phyloP scores from a whole-genome alignment of 2,113 vertebrate genomes.

The Alectura lathami region DNA sequence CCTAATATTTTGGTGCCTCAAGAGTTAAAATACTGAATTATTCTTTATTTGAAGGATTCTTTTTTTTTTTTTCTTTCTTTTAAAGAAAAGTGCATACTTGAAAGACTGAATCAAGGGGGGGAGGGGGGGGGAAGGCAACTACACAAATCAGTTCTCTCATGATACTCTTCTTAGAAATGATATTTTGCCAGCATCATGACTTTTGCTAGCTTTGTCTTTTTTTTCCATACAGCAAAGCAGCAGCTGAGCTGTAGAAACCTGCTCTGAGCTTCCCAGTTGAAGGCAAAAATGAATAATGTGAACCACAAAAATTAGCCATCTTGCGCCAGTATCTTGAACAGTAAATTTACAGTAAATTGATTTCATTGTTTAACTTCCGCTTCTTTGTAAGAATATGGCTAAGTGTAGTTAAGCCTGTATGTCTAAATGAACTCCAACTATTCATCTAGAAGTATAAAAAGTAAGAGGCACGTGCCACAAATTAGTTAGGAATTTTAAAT shows the following conservation, averaged over 20 bases:
- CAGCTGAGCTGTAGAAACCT: not conserved
- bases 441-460: not conserved
- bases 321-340: not conserved
- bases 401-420: not conserved
- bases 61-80: too few species aligned
- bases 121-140: not conserved
- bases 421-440: not conserved
- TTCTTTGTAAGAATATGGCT: not conserved
- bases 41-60: not conserved
- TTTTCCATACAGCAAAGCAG: not conserved
- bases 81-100: not conserved
- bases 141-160: not conserved
- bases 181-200: rapidly evolving
- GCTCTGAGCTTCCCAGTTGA: not conserved
- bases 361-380: not conserved
- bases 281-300: not conserved
- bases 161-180: not conserved
- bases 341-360: not conserved
- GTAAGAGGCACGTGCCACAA: not conserved
- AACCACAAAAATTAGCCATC: not conserved
- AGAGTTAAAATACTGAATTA: not conserved
- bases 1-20: not conserved
- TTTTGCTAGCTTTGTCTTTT: not conserved
- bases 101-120: not conserved
- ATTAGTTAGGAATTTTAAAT: not conserved